Percentiles rank a stretch among this genome's conserved stretches.
phyloP scores from a whole-genome alignment of 2,113 vertebrate genomes.

The Neotragus pygmaeus region DNA sequence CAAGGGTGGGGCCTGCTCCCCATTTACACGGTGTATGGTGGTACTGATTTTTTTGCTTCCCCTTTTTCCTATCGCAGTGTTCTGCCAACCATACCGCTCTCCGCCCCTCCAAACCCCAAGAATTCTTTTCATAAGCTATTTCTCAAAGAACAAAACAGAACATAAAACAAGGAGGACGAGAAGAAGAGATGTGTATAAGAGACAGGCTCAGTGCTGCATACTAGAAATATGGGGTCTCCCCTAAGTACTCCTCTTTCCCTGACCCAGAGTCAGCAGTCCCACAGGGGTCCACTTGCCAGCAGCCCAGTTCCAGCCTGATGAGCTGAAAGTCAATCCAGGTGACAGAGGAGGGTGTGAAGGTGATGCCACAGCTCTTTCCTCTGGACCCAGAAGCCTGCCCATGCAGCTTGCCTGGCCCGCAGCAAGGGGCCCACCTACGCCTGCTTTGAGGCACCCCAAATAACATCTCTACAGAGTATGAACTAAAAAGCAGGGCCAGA shows the following conservation, averaged over 20 bases:
- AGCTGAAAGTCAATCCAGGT: not conserved
- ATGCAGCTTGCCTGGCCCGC: not conserved
- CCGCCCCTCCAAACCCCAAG: not conserved
- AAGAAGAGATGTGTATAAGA: no score
- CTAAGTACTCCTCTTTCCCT: not conserved
- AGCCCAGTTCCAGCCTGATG: not conserved
- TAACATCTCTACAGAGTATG: not conserved
- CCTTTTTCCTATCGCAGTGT: constrained; percentile 4
- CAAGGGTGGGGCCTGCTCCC: not conserved
- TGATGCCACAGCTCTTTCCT: not conserved
- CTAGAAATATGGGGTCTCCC: not conserved
- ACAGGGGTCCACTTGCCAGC: rapidly evolving
- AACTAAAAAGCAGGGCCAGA: not conserved
- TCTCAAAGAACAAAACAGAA: constrained; percentile 71
- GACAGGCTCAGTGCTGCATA: rapidly evolving
- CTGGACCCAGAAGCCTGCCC: not conserved
- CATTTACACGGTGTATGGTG: constrained; percentile 42
- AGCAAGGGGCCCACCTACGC: not conserved
- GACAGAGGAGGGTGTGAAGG: not conserved
- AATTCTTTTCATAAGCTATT: constrained; percentile 80
- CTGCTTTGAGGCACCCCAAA: not conserved
- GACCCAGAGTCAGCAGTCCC: not conserved
- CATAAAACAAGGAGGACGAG: not conserved
- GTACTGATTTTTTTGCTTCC: not conserved
- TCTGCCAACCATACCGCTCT: not conserved